Base-by-base conservation (phyloP, 2,888 invertebrate genomes). In the Heliconius hortense region DNA sequence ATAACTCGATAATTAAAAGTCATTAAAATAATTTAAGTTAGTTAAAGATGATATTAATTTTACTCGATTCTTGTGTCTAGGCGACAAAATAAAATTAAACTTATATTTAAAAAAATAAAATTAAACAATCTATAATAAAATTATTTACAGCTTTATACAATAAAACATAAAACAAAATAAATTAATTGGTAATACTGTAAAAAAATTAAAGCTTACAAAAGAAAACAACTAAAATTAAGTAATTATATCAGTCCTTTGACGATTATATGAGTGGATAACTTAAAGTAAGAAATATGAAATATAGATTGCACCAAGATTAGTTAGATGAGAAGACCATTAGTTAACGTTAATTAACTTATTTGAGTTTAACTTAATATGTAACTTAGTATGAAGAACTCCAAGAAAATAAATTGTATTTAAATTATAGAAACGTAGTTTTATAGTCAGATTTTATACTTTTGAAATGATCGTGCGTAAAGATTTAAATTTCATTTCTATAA, bases 131-230 rank as follows among this genome's bases (percentile, higher is more conserved):
- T 78, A 87, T 82, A 88, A 89, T 87, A 86, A 85, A 89, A 87
- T 79, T 92, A 93, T 94, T 86, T 93, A 94, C 93, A 93, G 79
- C 80, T 90, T 89, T 92, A 81, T 92, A 92, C 92, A 93, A 78
- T 80, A 83, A 83, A 76, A 81, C 4, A 56, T 84, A 84, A 79
- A 77, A 81, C 83, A 84, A 87, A 87, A 83, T 88, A 89, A 89
- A 91, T 93, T 92, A 93, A 87, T 92, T 77, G 79, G 79, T 83
- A 93, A 94, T 94, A 94, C 94, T 93, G 93, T 92, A 91, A 92
- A 93, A 90, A 88, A 84, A 87, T 93, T 93, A 93, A 81, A 81
- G 81, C 81, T 79, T 92, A 80, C 69, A 78, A 79, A 56, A 79
- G 77, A 81, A 78, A 77, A 78, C 70, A 75, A 75, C 70, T 74